Evolutionary conservation across 2,888 invertebrate species (phyloP).

Genomic region (Epirrhoe tristata): DNA sequence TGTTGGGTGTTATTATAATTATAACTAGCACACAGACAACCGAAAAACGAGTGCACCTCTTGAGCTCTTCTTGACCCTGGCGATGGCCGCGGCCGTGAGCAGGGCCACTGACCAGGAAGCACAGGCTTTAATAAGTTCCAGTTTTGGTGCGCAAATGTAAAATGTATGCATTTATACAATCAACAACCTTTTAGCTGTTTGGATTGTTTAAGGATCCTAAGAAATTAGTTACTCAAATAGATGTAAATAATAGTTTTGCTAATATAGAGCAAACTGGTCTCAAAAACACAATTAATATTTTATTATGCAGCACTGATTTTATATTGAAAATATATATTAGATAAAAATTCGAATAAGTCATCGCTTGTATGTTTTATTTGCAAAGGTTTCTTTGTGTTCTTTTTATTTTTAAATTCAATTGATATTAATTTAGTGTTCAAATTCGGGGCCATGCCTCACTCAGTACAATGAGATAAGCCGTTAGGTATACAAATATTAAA

Average conservation of each 20-base stretch:
- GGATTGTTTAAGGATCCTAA: too few species aligned
- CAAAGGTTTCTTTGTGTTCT: not conserved
- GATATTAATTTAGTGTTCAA: not conserved
- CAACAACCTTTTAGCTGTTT: not conserved
- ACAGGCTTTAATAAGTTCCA: not conserved
- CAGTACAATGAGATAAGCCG: not conserved
- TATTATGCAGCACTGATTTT: not conserved
- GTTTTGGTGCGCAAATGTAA: not conserved
- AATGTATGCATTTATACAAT: not conserved
- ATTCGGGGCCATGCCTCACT: not conserved
- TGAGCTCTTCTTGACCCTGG: slow-evolving; percentile 10
- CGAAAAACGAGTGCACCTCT: slow-evolving; percentile 11
- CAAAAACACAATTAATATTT: not conserved
- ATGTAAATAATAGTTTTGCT: not conserved
- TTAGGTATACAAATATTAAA: not conserved
- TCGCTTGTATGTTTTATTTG: too few species aligned
- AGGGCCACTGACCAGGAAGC: slow-evolving; percentile 20
- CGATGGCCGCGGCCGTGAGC: slow-evolving; percentile 14
- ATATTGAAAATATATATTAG: not conserved
- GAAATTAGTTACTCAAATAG: too few species aligned
- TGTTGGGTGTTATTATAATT: too few species aligned
- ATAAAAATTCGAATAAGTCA: too few species aligned
- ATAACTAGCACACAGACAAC: not conserved
- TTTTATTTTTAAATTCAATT: not conserved
- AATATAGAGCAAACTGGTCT: not conserved